Evolutionary conservation across 2,888 invertebrate species (phyloP), one percentile per base, ranked within the genome.

Genomic region (Pristionchus maxplancki): DNA sequence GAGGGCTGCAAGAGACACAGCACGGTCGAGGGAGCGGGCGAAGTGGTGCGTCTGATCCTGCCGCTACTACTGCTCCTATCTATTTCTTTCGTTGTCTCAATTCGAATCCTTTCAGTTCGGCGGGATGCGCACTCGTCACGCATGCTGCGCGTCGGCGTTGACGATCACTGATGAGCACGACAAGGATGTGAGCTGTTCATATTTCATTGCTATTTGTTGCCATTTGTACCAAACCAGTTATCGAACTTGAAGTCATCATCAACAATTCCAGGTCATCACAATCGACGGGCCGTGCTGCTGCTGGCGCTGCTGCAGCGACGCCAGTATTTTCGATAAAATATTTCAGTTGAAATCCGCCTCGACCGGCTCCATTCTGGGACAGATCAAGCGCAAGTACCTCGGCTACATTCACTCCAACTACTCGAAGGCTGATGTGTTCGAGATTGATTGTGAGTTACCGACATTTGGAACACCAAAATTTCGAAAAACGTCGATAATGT

Each of bases 211-310:
- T n/a, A n/a, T n/a, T n/a, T n/a, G n/a, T n/a, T n/a, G n/a, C n/a
- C n/a, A n/a, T n/a, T n/a, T n/a, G n/a, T n/a, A n/a, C n/a, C n/a
- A n/a, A n/a, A n/a, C n/a, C n/a, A n/a, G n/a, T n/a, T n/a, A n/a
- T n/a, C n/a, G n/a, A 40, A 71, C 11, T 1, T 20, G 40, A 28
- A 8, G 13, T 48, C 17, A 40, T n/a, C n/a, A n/a, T n/a, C n/a
- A 20, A 53, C 28, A 34, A 17, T 31, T 53, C 0, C 53, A 50
- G 58, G 34, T 83, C 28, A 53, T 83, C 24, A 83, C 83, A 15
- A 83, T 83, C 50, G 83, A 83, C 34, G 83, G 83, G 20, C 83
- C 83, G 3, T 83, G 83, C 34, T 83, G 83, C 53, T 83, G 83
- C 24, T 34, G 34, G 44, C 50, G 83, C 6, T 83, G 83, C 34